Percentiles rank a stretch among this genome's conserved stretches.
phyloP scores from a whole-genome alignment of 2,797 vertebrate species.

The Spea hammondii region DNA sequence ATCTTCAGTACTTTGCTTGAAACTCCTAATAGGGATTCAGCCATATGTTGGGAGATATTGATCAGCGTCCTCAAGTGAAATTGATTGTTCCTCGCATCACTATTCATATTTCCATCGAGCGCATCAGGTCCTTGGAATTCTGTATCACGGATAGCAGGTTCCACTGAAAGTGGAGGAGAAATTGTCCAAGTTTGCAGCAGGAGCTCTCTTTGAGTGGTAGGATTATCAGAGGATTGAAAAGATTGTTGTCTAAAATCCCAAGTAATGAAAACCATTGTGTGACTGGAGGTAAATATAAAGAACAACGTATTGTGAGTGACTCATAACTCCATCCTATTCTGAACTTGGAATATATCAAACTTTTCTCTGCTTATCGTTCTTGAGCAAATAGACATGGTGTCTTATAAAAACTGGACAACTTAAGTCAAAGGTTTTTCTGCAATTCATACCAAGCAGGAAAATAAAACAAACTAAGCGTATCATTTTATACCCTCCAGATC shows the following conservation, averaged over 20 bases:
- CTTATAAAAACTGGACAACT: neutral
- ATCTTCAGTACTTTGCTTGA: constrained; percentile 40
- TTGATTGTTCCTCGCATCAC: constrained; percentile 55
- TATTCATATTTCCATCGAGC: constrained; percentile 59
- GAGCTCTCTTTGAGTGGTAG: constrained; percentile 7
- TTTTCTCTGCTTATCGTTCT: neutral
- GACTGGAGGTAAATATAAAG: constrained; percentile 9
- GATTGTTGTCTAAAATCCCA: constrained; percentile 22
- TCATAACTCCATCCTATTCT: neutral
- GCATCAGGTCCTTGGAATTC: constrained; percentile 38
- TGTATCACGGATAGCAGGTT: constrained; percentile 28
- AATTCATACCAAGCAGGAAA: neutral
- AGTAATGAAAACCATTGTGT: constrained; percentile 44
- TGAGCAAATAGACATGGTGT: neutral
- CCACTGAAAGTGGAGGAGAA: constrained; percentile 11
- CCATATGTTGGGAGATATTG: constrained; percentile 50
- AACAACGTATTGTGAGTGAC: constrained; percentile 9
- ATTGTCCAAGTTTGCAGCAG: neutral
- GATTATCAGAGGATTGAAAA: constrained; percentile 40
- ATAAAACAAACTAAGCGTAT: no score
- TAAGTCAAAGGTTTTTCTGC: neutral
- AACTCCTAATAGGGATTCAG: constrained; percentile 54
- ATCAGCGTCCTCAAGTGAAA: constrained; percentile 55
- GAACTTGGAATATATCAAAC: neutral
- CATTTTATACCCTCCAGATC: no score